These are phyloP conservation scores for Littorina saxatilis DNA, from an alignment of 1,140 invertebrate genomes.

Conservation along the genomic window DNA sequence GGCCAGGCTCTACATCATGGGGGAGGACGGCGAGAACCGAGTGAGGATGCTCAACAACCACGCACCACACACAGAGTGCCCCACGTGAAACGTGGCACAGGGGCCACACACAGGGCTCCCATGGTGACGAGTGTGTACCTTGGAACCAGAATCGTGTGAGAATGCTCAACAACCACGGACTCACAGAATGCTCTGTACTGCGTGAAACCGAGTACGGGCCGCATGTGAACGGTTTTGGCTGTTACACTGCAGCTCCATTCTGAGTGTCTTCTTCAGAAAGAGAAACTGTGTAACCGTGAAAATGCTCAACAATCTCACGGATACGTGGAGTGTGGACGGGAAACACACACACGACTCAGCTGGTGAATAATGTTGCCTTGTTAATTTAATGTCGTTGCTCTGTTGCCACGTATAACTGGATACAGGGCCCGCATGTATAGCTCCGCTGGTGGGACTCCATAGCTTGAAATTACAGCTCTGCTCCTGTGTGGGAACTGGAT, in stretches of 20 bases:
- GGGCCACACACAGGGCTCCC: background rate
- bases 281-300: background rate
- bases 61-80: constrained; percentile 37
- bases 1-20: constrained; percentile 46
- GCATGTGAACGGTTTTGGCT: background rate
- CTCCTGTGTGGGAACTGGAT: no score
- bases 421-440: no score
- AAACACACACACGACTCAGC: background rate
- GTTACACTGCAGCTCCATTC: background rate
- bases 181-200: constrained; percentile 28
- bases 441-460: no score
- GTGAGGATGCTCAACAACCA: constrained; percentile 50
- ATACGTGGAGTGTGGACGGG: background rate
- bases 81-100: constrained; percentile 36
- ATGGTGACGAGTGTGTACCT: background rate
- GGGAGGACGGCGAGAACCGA: constrained; percentile 45
- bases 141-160: constrained; percentile 39
- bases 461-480: no score
- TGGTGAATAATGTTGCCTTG: no score
- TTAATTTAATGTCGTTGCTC: no score
- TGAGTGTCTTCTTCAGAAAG: background rate
- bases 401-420: no score
- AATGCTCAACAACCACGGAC: constrained; percentile 47
- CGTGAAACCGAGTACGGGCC: no score
- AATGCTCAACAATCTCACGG: background rate